These are phyloP conservation scores for Nomada hirtipes DNA, from an alignment of 2,888 invertebrate genomes.

Conservation along the genomic window DNA sequence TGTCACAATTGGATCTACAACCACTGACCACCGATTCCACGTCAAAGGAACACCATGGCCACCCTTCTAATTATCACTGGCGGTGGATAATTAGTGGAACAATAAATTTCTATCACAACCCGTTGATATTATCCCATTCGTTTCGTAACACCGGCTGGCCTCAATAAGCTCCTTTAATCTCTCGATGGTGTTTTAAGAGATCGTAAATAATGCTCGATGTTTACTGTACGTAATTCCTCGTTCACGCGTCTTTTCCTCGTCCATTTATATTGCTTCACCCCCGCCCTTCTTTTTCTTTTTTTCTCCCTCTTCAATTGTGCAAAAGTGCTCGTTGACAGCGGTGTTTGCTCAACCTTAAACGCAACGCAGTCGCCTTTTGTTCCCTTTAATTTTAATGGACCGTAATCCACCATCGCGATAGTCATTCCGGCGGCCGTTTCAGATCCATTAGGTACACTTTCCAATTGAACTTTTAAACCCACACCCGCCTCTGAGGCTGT, in stretches of 20 bases:
- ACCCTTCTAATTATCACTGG: constrained; percentile 27
- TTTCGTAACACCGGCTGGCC: constrained; percentile 54
- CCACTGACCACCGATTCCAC: constrained; percentile 1
- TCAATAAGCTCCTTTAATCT: constrained; percentile 49
- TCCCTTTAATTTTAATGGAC: constrained; percentile 63
- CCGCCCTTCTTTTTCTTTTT: neutral
- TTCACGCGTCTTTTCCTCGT: constrained; percentile 10
- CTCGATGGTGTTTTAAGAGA: constrained; percentile 41
- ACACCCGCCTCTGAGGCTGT: constrained; percentile 43
- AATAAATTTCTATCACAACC: constrained; percentile 56
- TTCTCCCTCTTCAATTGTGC: neutral
- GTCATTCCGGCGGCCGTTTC: constrained; percentile 52
- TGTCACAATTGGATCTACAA: constrained; percentile 23
- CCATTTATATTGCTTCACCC: neutral
- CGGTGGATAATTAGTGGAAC: constrained; percentile 38
- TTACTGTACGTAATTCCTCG: constrained; percentile 36
- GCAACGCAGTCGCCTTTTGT: constrained; percentile 62
- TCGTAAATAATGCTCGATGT: constrained; percentile 52
- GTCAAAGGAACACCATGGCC: neutral
- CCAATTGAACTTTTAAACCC: constrained; percentile 67
- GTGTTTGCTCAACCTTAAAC: constrained; percentile 53
- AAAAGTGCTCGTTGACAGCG: constrained; percentile 1
- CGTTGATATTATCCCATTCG: constrained; percentile 33
- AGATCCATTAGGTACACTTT: constrained; percentile 64
- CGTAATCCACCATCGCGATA: constrained; percentile 63